These are phyloP conservation scores for Heliconius congener DNA, from an alignment of 1,140 invertebrate species.

Conservation along the genomic window DNA sequence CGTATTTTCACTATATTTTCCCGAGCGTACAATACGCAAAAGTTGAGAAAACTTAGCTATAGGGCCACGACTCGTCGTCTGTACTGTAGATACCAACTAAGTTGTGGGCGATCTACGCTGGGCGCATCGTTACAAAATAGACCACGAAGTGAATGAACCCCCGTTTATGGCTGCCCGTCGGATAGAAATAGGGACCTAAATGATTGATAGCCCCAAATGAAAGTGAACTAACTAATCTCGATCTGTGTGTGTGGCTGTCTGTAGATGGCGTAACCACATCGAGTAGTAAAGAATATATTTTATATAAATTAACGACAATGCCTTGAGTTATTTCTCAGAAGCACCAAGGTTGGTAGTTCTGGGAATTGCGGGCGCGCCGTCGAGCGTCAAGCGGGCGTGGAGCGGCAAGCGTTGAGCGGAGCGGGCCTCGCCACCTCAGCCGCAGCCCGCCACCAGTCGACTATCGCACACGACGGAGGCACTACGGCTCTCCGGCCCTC, in stretches of 20 bases:
- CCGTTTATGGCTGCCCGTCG: slow-evolving; percentile 51
- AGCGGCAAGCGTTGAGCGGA: slow-evolving; percentile 39
- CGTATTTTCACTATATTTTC: no score
- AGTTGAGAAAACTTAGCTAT: no score
- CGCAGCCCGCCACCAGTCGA: slow-evolving; percentile 52
- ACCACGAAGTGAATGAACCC: slow-evolving; percentile 64
- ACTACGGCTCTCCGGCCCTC: slow-evolving; percentile 49
- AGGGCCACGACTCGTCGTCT: no score
- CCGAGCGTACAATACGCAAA: no score
- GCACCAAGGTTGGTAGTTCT: slow-evolving; percentile 74
- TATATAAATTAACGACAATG: slow-evolving; percentile 79
- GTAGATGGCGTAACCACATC: slow-evolving; percentile 37
- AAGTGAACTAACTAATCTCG: slow-evolving; percentile 6
- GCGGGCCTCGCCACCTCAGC: slow-evolving; percentile 25
- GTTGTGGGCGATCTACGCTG: slow-evolving; percentile 18
- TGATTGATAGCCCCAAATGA: slow-evolving; percentile 30
- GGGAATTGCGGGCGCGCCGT: slow-evolving; percentile 63
- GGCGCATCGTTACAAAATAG: slow-evolving; percentile 53
- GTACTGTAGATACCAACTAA: neutral
- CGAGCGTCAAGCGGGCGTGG: slow-evolving; percentile 20
- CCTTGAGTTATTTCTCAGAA: slow-evolving; percentile 74
- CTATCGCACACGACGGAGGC: slow-evolving; percentile 58
- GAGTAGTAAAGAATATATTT: slow-evolving; percentile 58
- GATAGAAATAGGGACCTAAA: slow-evolving; percentile 44
- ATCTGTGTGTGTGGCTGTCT: neutral